A percentile compares a stretch with the other conserved stretches of the same genome.
These are phyloP conservation scores for Pristis pectinata DNA, from an alignment of 2,797 vertebrate genomes.

Conservation along the genomic window DNA sequence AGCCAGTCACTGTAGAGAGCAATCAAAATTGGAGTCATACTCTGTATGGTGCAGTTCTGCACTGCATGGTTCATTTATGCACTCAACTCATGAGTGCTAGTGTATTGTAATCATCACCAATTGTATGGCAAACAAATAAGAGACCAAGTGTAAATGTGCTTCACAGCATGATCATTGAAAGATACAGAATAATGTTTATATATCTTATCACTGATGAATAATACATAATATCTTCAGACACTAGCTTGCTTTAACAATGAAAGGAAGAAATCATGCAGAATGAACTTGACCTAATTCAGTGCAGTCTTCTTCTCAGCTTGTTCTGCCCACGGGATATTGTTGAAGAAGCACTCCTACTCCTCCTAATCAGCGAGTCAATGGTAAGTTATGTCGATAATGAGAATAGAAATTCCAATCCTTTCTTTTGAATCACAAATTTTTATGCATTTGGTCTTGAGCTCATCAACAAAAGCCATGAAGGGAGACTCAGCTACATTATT, in stretches of 20 bases:
- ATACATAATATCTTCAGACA: slow-evolving; percentile 60
- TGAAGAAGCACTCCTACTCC: slow-evolving; percentile 89
- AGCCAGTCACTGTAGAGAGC: neutral
- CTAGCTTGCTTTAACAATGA: slow-evolving; percentile 45
- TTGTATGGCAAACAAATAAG: neutral
- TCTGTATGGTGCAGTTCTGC: neutral
- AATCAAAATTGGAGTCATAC: neutral
- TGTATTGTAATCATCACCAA: neutral
- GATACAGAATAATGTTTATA: slow-evolving; percentile 1
- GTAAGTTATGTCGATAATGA: slow-evolving; percentile 61
- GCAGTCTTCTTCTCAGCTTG: slow-evolving; percentile 63
- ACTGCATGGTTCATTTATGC: neutral
- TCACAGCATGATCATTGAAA: neutral
- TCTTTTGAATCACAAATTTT: neutral
- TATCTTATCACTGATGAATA: slow-evolving; percentile 58
- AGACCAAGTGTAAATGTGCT: neutral
- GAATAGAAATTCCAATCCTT: slow-evolving; percentile 1
- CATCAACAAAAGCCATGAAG: neutral
- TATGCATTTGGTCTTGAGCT: neutral
- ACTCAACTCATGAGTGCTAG: neutral
- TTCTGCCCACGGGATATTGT: slow-evolving; percentile 96
- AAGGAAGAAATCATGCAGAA: slow-evolving; percentile 39
- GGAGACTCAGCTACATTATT: neutral
- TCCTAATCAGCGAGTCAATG: slow-evolving; percentile 95
- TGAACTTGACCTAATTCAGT: slow-evolving; percentile 40